Evolutionary conservation across 2,113 vertebrate species (phyloP).

Genomic region (Naja naja): DNA sequence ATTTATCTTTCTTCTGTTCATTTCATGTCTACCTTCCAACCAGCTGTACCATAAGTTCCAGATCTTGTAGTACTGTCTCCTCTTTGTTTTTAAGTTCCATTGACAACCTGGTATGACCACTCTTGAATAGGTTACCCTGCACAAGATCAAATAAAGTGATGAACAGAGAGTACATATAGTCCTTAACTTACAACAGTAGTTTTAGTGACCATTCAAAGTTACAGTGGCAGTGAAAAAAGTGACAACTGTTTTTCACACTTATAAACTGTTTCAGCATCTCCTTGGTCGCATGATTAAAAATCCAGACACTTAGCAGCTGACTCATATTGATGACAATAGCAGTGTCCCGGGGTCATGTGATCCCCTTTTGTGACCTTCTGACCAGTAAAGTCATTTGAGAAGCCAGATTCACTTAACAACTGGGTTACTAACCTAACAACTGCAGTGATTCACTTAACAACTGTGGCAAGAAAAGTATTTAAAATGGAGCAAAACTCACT

Average conservation of each 20-base stretch:
- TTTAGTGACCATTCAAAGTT: no score
- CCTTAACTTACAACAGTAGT: no score
- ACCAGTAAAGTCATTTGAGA: neutral
- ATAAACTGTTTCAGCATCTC: no score
- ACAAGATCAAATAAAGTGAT: neutral
- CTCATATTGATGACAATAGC: neutral
- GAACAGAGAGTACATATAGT: neutral
- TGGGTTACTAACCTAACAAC: neutral
- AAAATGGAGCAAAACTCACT: neutral
- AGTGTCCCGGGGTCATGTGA: neutral
- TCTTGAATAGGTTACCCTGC: neutral
- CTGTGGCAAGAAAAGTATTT: neutral
- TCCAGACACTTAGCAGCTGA: neutral
- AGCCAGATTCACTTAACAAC: neutral
- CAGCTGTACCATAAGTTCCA: no score
- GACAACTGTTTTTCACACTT: no score
- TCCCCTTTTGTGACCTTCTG: neutral
- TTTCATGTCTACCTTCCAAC: no score
- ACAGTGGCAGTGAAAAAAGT: no score
- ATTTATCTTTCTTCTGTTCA: no score
- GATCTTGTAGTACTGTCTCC: no score
- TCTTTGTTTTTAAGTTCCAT: no score
- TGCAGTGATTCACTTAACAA: neutral
- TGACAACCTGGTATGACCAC: neutral
- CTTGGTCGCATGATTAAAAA: neutral